Conservation (phyloP, 2,888 invertebrate genomes). For the Ctena decussata region DNA sequence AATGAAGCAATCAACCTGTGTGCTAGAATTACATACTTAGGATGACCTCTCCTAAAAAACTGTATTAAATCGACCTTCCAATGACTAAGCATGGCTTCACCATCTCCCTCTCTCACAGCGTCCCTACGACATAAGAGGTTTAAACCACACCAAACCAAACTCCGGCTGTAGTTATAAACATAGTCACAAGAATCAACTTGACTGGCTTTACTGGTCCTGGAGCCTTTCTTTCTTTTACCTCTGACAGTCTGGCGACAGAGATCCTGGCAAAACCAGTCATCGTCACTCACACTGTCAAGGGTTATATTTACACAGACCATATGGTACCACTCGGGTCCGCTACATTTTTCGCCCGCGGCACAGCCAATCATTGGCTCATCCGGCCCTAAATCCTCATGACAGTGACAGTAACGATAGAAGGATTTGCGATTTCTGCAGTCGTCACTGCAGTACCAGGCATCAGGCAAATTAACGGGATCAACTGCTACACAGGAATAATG, state of each 20-base stretch:
- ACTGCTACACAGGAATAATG: conserved; percentile 45
- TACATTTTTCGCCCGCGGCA: conserved; percentile 19
- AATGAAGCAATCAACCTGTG: conserved; percentile 26
- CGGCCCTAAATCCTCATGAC: conserved; percentile 35
- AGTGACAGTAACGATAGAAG: conserved; percentile 40
- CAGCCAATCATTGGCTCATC: conserved; percentile 59
- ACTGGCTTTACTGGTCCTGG: not conserved
- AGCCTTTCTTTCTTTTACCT: not conserved
- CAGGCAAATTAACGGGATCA: conserved; percentile 21
- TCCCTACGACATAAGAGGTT: conserved; percentile 43
- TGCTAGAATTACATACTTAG: conserved; percentile 46
- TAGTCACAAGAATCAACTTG: not conserved
- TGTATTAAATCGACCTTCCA: conserved; percentile 38
- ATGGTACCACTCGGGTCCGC: conserved; percentile 52
- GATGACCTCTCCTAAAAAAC: conserved; percentile 18
- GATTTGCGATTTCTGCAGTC: conserved; percentile 17
- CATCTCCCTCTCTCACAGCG: conserved; percentile 6
- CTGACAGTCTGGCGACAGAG: conserved; percentile 19
- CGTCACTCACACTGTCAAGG: conserved; percentile 35
- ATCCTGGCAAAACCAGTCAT: conserved; percentile 45
- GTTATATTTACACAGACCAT: conserved; percentile 41
- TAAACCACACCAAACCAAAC: conserved; percentile 55
- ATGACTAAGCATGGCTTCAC: not conserved
- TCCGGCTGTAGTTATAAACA: conserved; percentile 29
- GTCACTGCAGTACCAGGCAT: conserved; percentile 34